Percentiles rank a stretch among this genome's conserved stretches.
Conservation (phyloP, 2,797 vertebrate species). For the Mormyrops boulengeri region DNA sequence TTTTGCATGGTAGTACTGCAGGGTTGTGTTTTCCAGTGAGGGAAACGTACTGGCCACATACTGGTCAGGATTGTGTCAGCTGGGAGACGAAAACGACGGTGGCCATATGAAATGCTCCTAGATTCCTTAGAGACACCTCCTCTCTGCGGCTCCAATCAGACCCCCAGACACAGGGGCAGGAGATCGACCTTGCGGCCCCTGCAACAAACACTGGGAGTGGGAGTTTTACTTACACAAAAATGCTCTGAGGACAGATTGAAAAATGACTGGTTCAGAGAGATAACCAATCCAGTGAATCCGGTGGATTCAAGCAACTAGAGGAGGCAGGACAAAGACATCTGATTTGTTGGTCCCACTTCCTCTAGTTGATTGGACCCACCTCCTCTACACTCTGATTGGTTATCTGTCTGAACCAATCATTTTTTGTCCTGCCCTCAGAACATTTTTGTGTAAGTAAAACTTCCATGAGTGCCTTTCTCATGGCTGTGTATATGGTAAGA, state of each 20-base stretch:
- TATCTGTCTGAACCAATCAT: background rate
- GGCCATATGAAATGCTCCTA: background rate
- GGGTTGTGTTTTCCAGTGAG: background rate
- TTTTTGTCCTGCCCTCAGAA: background rate
- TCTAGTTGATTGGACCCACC: too few relatives aligned
- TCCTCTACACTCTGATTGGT: background rate
- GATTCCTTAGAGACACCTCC: background rate
- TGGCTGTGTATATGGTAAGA: background rate
- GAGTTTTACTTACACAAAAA: background rate
- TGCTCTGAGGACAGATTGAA: background rate
- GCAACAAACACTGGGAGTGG: background rate
- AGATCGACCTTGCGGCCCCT: background rate
- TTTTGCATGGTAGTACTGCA: background rate
- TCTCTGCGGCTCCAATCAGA: background rate
- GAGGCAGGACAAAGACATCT: background rate
- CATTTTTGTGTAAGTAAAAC: background rate
- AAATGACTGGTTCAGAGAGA: background rate
- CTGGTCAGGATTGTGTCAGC: background rate
- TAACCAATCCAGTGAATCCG: background rate
- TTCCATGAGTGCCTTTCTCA: background rate
- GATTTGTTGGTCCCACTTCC: background rate
- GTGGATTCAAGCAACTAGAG: background rate
- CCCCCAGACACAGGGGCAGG: background rate
- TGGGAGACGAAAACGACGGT: background rate
- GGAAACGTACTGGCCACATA: background rate